Evolutionary conservation across 2,888 invertebrate species (phyloP), one percentile per base, ranked within the genome.

Genomic region (Eristalinus sepulchralis): DNA sequence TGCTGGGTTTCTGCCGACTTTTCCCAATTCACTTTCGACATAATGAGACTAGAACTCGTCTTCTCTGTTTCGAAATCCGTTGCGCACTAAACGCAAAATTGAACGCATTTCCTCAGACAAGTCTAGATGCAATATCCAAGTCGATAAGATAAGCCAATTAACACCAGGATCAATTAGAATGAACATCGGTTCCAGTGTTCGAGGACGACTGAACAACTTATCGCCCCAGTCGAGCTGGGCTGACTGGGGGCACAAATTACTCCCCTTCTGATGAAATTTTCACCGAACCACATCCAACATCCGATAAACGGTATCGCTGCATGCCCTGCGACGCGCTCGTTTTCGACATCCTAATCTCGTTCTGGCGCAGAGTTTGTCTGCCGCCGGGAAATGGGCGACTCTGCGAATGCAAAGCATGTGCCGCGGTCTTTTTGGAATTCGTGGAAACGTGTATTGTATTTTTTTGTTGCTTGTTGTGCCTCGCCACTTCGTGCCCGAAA

Each of bases 141-240:
- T 13, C 66, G 80, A 66, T 80, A 11, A 67, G 72, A 73, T 73
- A 80, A 67, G 80, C 72, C 66, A 27, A 62, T 72, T 73, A 71
- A 57, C 59, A 79, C 39, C 64, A 47, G 27, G 78, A 73, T 80
- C 67, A 80, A 80, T 67, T 73, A 80, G 60, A 72, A 36, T 27
- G 34, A 72, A 72, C 66, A 80, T 64, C 64, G 20, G 11, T 71
- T 47, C 17, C 77, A 31, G 64, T 67, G 53, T 57, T 57, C n/a
- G n/a, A 22, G 60, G 66, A 72, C 36, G 53, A 60, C 47, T 72
- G 60, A 72, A 34, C 66, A 13, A 60, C 80, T 80, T 73, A 80
- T 72, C 62, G 60, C 59, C 53, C 33, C 64, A 34, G 39, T 47
- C 22, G 60, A 55, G 20, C 10, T 8, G n/a, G 47, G 17, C n/a